Evolutionary conservation across 2,113 vertebrate genomes (phyloP).

Genomic region (Tor tambroides): DNA sequence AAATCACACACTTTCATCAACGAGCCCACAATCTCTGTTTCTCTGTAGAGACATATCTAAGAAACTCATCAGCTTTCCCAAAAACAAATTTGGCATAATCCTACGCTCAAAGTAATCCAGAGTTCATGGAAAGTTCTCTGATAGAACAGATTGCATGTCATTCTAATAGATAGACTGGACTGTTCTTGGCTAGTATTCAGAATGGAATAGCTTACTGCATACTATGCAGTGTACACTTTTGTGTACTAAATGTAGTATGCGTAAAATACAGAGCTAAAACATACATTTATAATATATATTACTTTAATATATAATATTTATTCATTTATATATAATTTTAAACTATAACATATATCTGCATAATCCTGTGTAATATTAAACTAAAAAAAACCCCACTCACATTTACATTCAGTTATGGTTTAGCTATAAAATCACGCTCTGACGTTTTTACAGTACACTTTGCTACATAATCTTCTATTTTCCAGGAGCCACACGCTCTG

Average conservation of each 20-base stretch:
- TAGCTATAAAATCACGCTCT: neutral
- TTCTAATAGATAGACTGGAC: neutral
- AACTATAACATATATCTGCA: neutral
- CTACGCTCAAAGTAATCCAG: conserved; percentile 60
- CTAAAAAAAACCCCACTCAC: neutral
- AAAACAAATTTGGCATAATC: conserved; percentile 59
- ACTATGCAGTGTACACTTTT: neutral
- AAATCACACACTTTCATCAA: neutral
- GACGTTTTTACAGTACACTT: neutral
- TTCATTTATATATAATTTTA: too few species aligned
- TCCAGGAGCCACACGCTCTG: neutral
- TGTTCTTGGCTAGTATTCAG: neutral
- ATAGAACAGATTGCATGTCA: conserved; percentile 21
- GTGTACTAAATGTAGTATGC: neutral
- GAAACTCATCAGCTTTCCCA: conserved; percentile 14
- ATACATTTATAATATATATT: neutral
- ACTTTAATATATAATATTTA: neutral
- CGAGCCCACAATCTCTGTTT: neutral
- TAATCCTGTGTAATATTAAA: neutral
- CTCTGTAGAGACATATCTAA: neutral
- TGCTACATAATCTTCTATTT: neutral
- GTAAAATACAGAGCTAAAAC: neutral
- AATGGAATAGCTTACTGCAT: neutral
- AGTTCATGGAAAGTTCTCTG: conserved; percentile 51
- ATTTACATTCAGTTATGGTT: neutral